Conservation (phyloP, 2,113 vertebrate genomes). For the Todiramphus chloris region DNA sequence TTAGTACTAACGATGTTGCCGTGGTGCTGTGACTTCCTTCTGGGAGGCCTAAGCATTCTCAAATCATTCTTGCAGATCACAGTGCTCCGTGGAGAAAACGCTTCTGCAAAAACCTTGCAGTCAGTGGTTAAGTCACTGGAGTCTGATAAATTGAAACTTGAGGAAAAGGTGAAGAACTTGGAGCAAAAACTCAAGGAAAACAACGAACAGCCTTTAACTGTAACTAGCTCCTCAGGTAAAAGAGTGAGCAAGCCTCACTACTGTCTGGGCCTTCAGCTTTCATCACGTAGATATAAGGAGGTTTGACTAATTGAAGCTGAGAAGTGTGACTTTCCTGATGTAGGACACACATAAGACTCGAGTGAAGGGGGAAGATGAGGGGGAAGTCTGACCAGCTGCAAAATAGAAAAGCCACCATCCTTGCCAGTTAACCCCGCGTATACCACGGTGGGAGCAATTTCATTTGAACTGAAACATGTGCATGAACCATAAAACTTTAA, state of each 20-base stretch:
- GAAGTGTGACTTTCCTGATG: neutral
- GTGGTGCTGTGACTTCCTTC: neutral
- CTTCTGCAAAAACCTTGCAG: constrained; percentile 83
- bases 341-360: neutral
- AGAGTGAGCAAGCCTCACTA: neutral
- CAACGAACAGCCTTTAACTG: constrained; percentile 66
- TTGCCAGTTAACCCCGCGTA: neutral
- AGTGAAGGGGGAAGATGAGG: neutral
- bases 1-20: neutral
- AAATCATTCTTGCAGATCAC: constrained; percentile 74
- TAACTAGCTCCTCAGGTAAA: constrained; percentile 71
- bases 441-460: accelerated
- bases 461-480: neutral
- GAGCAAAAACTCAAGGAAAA: constrained; percentile 83
- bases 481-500: neutral
- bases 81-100: constrained; percentile 81
- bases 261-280: neutral
- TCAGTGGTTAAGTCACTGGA: constrained; percentile 84
- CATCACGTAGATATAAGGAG: neutral
- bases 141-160: constrained; percentile 85
- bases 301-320: neutral
- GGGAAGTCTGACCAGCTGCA: neutral
- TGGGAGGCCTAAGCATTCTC: neutral
- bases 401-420: accelerated
- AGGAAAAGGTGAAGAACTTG: constrained; percentile 84